Evolutionary conservation across 2,888 invertebrate species (phyloP).

Genomic region (Eilema sororculum): DNA sequence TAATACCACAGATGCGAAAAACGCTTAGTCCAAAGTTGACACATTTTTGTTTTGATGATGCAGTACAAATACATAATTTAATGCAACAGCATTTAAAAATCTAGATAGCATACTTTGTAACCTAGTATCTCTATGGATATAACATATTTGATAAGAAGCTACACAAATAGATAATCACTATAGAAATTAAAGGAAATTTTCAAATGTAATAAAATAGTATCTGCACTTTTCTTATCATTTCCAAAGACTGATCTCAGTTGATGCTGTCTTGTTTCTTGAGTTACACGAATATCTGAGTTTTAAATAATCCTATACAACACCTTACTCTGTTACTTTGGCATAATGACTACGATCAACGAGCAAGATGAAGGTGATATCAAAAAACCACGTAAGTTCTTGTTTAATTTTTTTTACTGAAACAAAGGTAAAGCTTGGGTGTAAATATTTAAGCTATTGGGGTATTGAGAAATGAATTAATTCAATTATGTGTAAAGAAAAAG

Average conservation of each 20-base stretch:
- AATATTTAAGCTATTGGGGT: background rate
- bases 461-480: background rate
- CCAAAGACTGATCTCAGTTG: background rate
- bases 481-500: background rate
- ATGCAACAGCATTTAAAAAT: background rate
- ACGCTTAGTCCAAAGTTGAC: background rate
- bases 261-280: background rate
- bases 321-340: background rate
- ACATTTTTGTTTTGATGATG: background rate
- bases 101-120: slow-evolving; percentile 1
- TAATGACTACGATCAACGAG: background rate
- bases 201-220: background rate
- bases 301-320: background rate
- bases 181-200: background rate
- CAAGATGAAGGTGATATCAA: slow-evolving; percentile 4
- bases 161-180: background rate
- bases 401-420: background rate
- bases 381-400: background rate
- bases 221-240: background rate
- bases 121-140: background rate
- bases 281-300: background rate
- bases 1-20: background rate
- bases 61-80: background rate
- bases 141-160: background rate
- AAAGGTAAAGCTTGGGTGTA: background rate